Percentiles rank a stretch among this genome's conserved stretches.
These are phyloP conservation scores for Microcebus murinus DNA, from an alignment of 2,113 vertebrate species.

Conservation along the genomic window DNA sequence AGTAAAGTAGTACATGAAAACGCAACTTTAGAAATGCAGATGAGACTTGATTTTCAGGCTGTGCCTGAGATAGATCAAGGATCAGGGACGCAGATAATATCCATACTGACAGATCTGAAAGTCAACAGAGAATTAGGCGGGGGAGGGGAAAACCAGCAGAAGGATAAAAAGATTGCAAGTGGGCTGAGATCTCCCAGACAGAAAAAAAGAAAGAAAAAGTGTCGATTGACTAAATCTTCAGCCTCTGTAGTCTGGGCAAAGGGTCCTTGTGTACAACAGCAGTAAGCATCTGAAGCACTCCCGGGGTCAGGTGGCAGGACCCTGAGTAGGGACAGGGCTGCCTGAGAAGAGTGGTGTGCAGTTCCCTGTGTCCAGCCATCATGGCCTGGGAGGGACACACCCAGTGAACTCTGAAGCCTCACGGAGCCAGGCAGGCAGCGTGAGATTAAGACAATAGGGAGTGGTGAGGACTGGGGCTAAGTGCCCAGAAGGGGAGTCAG, in stretches of 20 bases:
- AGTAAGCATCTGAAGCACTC: too few relatives aligned
- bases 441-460: not conserved
- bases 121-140: not conserved
- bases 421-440: not conserved
- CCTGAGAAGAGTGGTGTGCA: not conserved
- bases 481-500: not conserved
- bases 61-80: not conserved
- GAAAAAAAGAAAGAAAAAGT: not conserved
- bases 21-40: not conserved
- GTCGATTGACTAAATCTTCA: not conserved
- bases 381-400: not conserved
- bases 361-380: accelerated
- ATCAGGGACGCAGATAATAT: not conserved
- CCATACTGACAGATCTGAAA: not conserved
- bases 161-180: not conserved
- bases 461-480: not conserved
- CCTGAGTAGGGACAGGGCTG: not conserved
- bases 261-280: accelerated
- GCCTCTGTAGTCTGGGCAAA: not conserved
- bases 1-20: not conserved
- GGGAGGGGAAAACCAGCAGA: not conserved
- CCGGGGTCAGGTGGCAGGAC: accelerated
- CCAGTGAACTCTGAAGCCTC: not conserved
- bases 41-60: not conserved
- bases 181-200: not conserved